Evolutionary conservation across 1,140 invertebrate genomes (phyloP).

Genomic region (Megalonaias nervosa): DNA sequence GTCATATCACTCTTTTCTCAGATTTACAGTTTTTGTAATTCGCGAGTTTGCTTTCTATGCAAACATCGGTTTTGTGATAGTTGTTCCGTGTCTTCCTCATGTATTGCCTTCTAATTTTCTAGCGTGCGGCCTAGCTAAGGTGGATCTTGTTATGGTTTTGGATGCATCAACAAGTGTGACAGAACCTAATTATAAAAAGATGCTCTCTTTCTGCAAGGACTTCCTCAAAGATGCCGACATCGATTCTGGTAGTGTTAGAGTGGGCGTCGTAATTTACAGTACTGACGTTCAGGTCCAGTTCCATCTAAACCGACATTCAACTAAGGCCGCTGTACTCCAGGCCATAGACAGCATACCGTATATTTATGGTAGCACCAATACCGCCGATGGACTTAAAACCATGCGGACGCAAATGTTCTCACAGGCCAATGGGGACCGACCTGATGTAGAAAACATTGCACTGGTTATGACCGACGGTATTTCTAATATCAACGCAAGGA

Average conservation of each 20-base stretch:
- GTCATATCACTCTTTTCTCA: no score
- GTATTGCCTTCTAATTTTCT: slow-evolving; percentile 3
- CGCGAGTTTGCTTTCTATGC: no score
- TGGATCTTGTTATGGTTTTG: slow-evolving; percentile 52
- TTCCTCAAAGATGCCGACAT: slow-evolving; percentile 42
- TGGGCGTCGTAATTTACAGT: slow-evolving; percentile 49
- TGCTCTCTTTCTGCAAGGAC: slow-evolving; percentile 51
- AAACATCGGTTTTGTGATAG: no score
- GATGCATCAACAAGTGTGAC: slow-evolving; percentile 58
- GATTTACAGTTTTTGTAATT: no score
- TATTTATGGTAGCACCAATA: slow-evolving; percentile 49
- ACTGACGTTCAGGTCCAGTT: slow-evolving; percentile 44
- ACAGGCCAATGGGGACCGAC: slow-evolving; percentile 41
- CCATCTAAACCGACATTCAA: slow-evolving; percentile 37
- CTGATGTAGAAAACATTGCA: slow-evolving; percentile 43
- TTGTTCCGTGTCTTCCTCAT: no score
- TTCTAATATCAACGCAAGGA: slow-evolving; percentile 46
- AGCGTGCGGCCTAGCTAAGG: slow-evolving; percentile 42
- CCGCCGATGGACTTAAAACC: slow-evolving; percentile 47
- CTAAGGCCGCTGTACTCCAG: slow-evolving; percentile 25
- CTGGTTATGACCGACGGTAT: slow-evolving; percentile 61
- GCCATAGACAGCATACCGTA: slow-evolving; percentile 49
- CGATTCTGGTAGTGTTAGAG: slow-evolving; percentile 33
- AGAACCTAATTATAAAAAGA: slow-evolving; percentile 49
- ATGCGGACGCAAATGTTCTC: slow-evolving; percentile 19